A percentile compares a stretch with the other conserved stretches of the same genome.
Evolutionary conservation across 1,140 invertebrate genomes (phyloP).

Genomic region (Diabrotica virgifera): DNA sequence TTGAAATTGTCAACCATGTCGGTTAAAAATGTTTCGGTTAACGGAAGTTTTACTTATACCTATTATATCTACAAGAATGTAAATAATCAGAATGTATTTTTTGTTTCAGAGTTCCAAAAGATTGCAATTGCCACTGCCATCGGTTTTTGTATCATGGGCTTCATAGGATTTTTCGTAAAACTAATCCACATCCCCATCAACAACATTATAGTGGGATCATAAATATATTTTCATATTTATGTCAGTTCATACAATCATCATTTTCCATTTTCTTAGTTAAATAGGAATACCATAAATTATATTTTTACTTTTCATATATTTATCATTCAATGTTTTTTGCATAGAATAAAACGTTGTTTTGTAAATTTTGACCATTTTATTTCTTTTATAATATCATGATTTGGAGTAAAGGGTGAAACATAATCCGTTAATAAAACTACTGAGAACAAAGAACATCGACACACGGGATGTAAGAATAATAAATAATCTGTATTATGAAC

Average conservation of each 20-base stretch:
- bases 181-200: slow-evolving; percentile 99
- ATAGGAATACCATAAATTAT: not conserved
- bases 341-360: slow-evolving; percentile 9
- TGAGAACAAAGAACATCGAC: too few relatives aligned
- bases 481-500: too few relatives aligned
- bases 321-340: slow-evolving; percentile 8
- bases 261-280: not conserved
- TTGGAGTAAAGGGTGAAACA: too few relatives aligned
- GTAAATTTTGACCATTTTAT: not conserved
- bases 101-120: slow-evolving; percentile 95
- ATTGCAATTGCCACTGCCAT: slow-evolving; percentile 99
- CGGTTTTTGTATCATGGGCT: slow-evolving; percentile 99
- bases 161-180: slow-evolving; percentile 99
- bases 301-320: slow-evolving; percentile 22
- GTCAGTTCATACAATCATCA: not conserved
- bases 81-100: not conserved
- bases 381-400: too few relatives aligned
- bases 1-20: too few relatives aligned
- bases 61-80: not conserved
- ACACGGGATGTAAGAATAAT: too few relatives aligned
- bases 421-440: too few relatives aligned
- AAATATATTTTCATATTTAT: slow-evolving; percentile 36
- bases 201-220: slow-evolving; percentile 94
- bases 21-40: too few relatives aligned
- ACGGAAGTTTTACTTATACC: too few relatives aligned